phyloP scores from a whole-genome alignment of 2,797 vertebrate species.

The Pampus argenteus region DNA sequence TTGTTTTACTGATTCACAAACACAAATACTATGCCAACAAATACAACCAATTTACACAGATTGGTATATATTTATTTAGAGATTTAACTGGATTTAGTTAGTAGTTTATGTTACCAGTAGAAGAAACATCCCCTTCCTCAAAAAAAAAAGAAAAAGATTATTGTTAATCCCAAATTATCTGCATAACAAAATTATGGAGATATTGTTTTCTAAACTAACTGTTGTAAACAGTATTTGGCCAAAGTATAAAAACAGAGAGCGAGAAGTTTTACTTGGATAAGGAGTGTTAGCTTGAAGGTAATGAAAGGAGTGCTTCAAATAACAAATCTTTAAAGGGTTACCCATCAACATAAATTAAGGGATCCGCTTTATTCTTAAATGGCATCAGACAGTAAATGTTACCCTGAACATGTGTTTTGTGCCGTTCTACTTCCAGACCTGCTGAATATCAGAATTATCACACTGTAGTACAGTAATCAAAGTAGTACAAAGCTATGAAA shows the following conservation, averaged over 20 bases:
- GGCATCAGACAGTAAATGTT: constrained; percentile 62
- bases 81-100: constrained; percentile 44
- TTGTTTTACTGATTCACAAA: constrained; percentile 79
- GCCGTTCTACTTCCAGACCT: constrained; percentile 83
- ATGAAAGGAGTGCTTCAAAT: constrained; percentile 60
- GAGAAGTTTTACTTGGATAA: constrained; percentile 16
- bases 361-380: constrained; percentile 33
- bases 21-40: constrained; percentile 70
- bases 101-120: constrained; percentile 31
- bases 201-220: constrained; percentile 21
- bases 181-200: constrained; percentile 22
- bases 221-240: constrained; percentile 41
- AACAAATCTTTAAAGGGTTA: constrained; percentile 14
- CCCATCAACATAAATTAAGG: constrained; percentile 49
- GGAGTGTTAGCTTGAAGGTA: constrained; percentile 25
- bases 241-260: constrained; percentile 53
- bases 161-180: constrained; percentile 38
- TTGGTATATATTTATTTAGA: constrained; percentile 48
- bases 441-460: constrained; percentile 84
- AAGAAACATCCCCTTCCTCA: constrained; percentile 35
- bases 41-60: constrained; percentile 63
- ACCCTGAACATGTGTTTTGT: constrained; percentile 70
- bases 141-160: constrained; percentile 7
- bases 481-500: constrained; percentile 85
- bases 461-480: constrained; percentile 80